phyloP scores from a whole-genome alignment of 2,888 invertebrate species.

The Alentia gelatinosa region DNA sequence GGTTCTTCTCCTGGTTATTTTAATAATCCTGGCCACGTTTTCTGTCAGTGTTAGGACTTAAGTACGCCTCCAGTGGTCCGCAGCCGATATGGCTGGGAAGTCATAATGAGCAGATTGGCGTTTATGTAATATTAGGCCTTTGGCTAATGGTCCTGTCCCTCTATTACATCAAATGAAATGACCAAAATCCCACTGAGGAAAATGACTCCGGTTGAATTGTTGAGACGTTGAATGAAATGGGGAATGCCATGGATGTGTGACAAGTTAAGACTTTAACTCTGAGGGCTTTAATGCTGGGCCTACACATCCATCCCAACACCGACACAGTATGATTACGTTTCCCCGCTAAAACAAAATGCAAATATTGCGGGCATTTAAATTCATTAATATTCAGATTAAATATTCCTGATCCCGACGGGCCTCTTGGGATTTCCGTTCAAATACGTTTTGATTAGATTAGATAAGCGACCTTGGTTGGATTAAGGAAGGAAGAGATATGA shows the following conservation, averaged over 20 bases:
- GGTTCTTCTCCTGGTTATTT: neutral
- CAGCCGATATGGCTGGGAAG: neutral
- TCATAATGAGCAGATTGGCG: neutral
- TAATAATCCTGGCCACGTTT: neutral
- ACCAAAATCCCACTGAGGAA: neutral
- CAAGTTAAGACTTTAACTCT: constrained; percentile 7
- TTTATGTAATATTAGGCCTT: neutral
- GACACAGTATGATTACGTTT: constrained; percentile 22
- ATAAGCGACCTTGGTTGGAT: neutral
- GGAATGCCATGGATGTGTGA: neutral
- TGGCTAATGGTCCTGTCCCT: neutral
- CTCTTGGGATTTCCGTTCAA: constrained; percentile 15
- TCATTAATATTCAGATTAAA: constrained; percentile 40
- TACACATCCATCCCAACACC: neutral
- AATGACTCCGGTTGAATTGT: neutral
- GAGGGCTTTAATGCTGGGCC: neutral
- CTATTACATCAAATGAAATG: neutral
- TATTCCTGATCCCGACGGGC: neutral
- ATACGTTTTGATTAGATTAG: constrained; percentile 45
- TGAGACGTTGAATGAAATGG: neutral
- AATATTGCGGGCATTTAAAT: constrained; percentile 26
- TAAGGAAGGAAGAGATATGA: constrained; percentile 15
- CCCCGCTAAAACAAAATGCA: constrained; percentile 5
- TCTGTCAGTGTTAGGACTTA: neutral
- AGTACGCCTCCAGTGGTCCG: neutral